phyloP scores from a whole-genome alignment of 2,888 invertebrate species.

The Campopleginae sp. region DNA sequence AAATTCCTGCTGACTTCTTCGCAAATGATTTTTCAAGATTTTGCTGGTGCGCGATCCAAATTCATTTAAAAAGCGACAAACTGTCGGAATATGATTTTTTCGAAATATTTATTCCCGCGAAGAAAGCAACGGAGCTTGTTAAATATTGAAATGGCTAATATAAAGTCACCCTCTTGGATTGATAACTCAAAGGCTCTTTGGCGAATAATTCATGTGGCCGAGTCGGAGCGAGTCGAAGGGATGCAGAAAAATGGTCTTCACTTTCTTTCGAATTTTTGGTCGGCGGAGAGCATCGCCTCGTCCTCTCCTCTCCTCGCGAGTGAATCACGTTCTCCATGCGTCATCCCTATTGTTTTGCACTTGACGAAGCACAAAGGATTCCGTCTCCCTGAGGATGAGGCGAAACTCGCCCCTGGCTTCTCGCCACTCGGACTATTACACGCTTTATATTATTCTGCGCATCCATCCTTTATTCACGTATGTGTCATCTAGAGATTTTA shows the following conservation, averaged over 20 bases:
- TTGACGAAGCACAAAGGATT: slow-evolving; percentile 53
- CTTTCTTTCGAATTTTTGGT: slow-evolving; percentile 44
- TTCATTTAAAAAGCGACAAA: not conserved
- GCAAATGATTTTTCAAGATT: not conserved
- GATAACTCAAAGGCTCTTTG: slow-evolving; percentile 7
- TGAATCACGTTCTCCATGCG: slow-evolving; percentile 54
- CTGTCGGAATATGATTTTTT: not conserved
- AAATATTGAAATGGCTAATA: slow-evolving; percentile 6
- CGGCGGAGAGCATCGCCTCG: too few relatives aligned
- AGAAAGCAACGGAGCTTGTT: not conserved
- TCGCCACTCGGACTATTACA: slow-evolving; percentile 41
- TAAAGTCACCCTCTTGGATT: not conserved
- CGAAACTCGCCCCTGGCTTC: slow-evolving; percentile 7
- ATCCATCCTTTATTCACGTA: slow-evolving; percentile 9
- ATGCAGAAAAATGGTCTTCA: slow-evolving; percentile 13
- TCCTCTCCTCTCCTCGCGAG: not conserved
- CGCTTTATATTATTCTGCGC: slow-evolving; percentile 28
- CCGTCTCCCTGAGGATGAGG: slow-evolving; percentile 48
- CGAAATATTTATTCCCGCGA: not conserved
- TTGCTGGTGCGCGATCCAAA: not conserved
- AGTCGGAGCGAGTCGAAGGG: not conserved
- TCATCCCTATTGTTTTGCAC: slow-evolving; percentile 58
- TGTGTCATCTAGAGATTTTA: slow-evolving; percentile 26
- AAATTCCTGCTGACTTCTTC: too few relatives aligned
- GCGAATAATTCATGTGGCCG: slow-evolving; percentile 1